phyloP scores from a whole-genome alignment of 2,888 invertebrate species.

The Drosophila greeni region DNA sequence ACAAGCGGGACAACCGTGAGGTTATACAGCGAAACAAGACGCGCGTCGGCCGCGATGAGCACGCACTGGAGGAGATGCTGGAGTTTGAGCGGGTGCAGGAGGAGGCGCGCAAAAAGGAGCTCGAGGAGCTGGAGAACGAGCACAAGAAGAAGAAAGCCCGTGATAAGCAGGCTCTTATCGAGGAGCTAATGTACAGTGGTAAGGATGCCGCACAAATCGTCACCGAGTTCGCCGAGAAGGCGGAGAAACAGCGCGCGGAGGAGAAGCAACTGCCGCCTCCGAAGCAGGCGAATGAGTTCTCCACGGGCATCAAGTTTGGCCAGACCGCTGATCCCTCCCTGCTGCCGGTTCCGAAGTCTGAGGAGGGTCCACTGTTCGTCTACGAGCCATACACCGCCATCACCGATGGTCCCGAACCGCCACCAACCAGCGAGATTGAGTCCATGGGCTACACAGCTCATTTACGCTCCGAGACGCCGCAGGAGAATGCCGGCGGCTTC shows the following conservation, averaged over 20 bases:
- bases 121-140: constrained; percentile 83
- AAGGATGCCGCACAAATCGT: constrained; percentile 93
- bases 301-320: constrained; percentile 91
- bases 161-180: constrained; percentile 94
- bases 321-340: constrained; percentile 83
- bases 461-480: constrained; percentile 85
- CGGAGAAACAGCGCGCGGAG: constrained; percentile 84
- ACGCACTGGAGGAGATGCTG: constrained; percentile 90
- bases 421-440: constrained; percentile 83
- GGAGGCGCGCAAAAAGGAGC: constrained; percentile 85
- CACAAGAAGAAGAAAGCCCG: constrained; percentile 90
- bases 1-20: constrained; percentile 93
- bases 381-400: constrained; percentile 83
- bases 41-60: constrained; percentile 88
- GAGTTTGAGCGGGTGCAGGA: constrained; percentile 90
- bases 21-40: constrained; percentile 89
- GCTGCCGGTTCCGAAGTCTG: constrained; percentile 84
- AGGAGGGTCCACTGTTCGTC: constrained; percentile 87
- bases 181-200: constrained; percentile 96
- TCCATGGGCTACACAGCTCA: constrained; percentile 85
- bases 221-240: constrained; percentile 86
- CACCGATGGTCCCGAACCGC: constrained; percentile 87
- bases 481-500: constrained; percentile 93
- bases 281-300: constrained; percentile 85
- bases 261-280: constrained; percentile 76